These are phyloP conservation scores for Yponomeuta plumbellus DNA, from an alignment of 2,888 invertebrate species.

Conservation along the genomic window DNA sequence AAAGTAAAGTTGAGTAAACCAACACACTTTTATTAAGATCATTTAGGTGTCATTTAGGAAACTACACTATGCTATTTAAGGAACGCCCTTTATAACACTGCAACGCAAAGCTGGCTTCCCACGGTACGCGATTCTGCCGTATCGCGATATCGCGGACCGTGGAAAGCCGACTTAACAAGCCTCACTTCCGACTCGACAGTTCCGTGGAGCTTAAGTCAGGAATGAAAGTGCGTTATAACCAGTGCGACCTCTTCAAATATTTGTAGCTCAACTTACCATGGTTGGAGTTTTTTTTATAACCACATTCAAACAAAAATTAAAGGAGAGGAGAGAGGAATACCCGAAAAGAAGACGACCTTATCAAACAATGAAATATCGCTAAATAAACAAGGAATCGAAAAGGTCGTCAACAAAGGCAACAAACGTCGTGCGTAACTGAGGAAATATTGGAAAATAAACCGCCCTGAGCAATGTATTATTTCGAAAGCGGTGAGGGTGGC, in stretches of 20 bases:
- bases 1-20: too few species aligned
- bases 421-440: conserved; percentile 18
- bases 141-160: too few species aligned
- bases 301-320: not conserved
- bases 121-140: too few species aligned
- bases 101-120: too few species aligned
- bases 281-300: not conserved
- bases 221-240: not conserved
- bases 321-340: not conserved
- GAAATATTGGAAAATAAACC: conserved; percentile 24
- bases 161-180: too few species aligned
- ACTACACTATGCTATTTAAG: too few species aligned
- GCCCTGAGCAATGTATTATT: conserved; percentile 26
- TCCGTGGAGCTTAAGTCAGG: not conserved
- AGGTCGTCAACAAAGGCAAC: conserved; percentile 19
- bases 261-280: not conserved
- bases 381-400: conserved; percentile 24
- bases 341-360: conserved; percentile 16
- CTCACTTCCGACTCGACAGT: not conserved
- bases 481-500: conserved; percentile 18
- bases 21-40: too few species aligned
- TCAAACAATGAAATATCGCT: conserved; percentile 24
- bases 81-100: too few species aligned
- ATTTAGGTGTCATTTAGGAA: too few species aligned
- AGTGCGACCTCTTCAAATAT: not conserved